Evolutionary conservation across 2,797 vertebrate species (phyloP).

Genomic region (Sternotherus odoratus): DNA sequence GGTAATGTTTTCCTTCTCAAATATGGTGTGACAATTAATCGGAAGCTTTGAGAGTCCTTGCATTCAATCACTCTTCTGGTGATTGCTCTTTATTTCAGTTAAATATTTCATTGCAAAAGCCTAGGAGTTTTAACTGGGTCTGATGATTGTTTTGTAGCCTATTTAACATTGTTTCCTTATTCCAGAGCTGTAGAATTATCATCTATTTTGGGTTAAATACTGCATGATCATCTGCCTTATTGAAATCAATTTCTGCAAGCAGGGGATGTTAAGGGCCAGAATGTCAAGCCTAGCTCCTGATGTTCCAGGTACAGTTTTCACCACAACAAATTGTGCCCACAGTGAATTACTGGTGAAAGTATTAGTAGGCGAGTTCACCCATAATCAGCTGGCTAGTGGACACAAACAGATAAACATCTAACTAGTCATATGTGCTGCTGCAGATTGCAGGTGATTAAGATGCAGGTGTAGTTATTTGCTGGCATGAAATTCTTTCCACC

Average conservation of each 20-base stretch:
- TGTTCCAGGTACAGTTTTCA: neutral
- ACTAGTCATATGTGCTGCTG: neutral
- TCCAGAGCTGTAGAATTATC: neutral
- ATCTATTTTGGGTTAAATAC: neutral
- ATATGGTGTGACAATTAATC: neutral
- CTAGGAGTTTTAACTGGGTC: neutral
- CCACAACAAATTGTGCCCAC: neutral
- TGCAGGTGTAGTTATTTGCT: neutral
- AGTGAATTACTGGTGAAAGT: neutral
- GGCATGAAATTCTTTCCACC: neutral
- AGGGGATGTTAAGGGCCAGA: neutral
- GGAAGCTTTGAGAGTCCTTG: neutral
- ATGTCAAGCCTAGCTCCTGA: neutral
- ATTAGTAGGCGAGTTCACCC: neutral
- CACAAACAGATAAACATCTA: neutral
- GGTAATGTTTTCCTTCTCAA: neutral
- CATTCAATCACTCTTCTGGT: neutral
- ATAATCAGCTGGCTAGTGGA: neutral
- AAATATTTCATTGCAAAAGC: neutral
- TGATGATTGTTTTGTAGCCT: neutral
- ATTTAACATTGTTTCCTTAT: neutral
- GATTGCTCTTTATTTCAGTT: neutral
- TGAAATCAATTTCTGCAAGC: neutral
- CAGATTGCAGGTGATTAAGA: neutral
- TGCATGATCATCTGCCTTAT: neutral